A percentile compares a stretch with the other conserved stretches of the same genome.
phyloP scores from a whole-genome alignment of 1,140 invertebrate genomes.

The Hydropsyche tenuis region DNA sequence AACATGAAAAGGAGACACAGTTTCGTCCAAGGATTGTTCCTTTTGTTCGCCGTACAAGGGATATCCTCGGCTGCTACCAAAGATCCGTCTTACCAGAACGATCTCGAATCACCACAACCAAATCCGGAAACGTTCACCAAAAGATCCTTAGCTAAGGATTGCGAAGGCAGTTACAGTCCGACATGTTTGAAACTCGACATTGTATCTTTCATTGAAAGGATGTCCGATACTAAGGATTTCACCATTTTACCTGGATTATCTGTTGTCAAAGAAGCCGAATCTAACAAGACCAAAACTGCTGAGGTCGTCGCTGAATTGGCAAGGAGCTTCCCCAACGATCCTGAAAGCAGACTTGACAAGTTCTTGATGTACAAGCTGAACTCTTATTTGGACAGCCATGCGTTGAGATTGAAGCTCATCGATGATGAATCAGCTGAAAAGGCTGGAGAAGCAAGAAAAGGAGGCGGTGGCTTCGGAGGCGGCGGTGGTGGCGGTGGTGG shows the following conservation, averaged over 20 bases:
- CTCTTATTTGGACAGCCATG: constrained; percentile 74
- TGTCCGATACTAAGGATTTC: constrained; percentile 69
- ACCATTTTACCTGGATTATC: constrained; percentile 74
- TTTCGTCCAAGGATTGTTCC: neutral
- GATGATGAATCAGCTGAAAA: constrained; percentile 69
- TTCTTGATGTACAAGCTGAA: constrained; percentile 74
- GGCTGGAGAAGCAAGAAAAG: constrained; percentile 59
- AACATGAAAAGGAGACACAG: constrained; percentile 8
- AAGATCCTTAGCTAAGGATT: constrained; percentile 64
- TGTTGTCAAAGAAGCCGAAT: constrained; percentile 70
- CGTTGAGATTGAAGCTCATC: constrained; percentile 74
- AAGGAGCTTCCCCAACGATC: constrained; percentile 75
- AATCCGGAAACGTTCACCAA: constrained; percentile 46
- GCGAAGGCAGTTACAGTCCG: constrained; percentile 72
- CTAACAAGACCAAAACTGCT: constrained; percentile 64
- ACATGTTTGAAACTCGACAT: constrained; percentile 82
- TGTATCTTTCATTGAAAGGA: constrained; percentile 75
- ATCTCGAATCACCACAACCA: constrained; percentile 38
- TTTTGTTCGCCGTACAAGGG: constrained; percentile 14
- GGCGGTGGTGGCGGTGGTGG: constrained; percentile 57
- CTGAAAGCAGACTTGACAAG: constrained; percentile 77
- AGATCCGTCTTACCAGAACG: constrained; percentile 47
- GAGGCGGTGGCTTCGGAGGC: constrained; percentile 59
- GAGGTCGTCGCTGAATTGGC: constrained; percentile 76
- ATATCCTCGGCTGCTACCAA: constrained; percentile 42